Percentiles rank a stretch among this genome's conserved stretches.
phyloP scores from a whole-genome alignment of 1,140 invertebrate species.

The Drosophila repletoides region DNA sequence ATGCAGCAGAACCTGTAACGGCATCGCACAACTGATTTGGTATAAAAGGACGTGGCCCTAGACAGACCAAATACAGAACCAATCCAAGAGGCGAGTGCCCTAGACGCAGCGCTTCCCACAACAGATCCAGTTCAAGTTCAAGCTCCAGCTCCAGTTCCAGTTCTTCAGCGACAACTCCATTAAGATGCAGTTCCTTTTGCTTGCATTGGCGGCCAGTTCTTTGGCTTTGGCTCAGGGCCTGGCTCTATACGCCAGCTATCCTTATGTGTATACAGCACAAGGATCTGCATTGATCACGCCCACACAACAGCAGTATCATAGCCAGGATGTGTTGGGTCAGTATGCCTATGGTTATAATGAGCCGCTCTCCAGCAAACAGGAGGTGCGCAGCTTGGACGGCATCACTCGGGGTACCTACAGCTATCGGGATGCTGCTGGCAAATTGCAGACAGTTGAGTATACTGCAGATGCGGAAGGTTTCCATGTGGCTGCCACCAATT shows the following conservation, averaged over 20 bases:
- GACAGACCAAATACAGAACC: constrained; percentile 12
- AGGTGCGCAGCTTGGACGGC: constrained; percentile 86
- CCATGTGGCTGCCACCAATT: constrained; percentile 87
- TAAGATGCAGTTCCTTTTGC: constrained; percentile 58
- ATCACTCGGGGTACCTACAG: constrained; percentile 86
- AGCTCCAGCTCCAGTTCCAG: neutral
- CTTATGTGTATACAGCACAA: constrained; percentile 57
- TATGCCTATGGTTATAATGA: constrained; percentile 87
- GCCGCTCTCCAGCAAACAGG: constrained; percentile 86
- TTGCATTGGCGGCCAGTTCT: constrained; percentile 27
- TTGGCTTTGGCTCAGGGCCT: constrained; percentile 51
- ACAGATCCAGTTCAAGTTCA: neutral
- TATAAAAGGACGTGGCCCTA: constrained; percentile 35
- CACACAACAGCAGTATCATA: constrained; percentile 84
- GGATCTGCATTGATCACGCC: constrained; percentile 69
- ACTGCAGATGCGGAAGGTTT: constrained; percentile 85
- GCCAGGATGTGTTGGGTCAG: constrained; percentile 86
- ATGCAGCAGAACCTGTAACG: constrained; percentile 17
- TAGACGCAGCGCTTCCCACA: constrained; percentile 8
- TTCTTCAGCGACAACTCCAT: too few relatives aligned
- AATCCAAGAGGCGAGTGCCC: constrained; percentile 20
- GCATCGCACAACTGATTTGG: neutral
- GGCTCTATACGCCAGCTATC: constrained; percentile 55
- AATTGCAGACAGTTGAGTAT: constrained; percentile 85
- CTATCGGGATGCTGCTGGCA: constrained; percentile 86